These are phyloP conservation scores for Atta colombica DNA, from an alignment of 1,140 invertebrate species.

Conservation along the genomic window DNA sequence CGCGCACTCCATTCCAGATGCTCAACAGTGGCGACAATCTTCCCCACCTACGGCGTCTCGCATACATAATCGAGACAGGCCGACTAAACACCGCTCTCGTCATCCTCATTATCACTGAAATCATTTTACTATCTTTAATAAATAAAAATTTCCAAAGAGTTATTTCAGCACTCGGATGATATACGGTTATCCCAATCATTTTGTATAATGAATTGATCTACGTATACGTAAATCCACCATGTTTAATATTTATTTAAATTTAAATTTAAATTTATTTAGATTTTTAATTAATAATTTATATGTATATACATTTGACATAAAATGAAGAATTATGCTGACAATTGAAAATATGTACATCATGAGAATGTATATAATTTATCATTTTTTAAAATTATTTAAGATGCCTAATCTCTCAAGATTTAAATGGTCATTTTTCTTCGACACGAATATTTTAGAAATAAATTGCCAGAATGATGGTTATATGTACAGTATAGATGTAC, in stretches of 20 bases:
- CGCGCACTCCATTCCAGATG: slow-evolving; percentile 74
- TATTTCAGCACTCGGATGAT: neutral
- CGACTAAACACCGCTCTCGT: slow-evolving; percentile 50
- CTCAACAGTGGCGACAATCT: slow-evolving; percentile 75
- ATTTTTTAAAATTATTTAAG: neutral
- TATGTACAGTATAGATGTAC: neutral
- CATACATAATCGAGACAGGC: slow-evolving; percentile 70
- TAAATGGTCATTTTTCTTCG: neutral
- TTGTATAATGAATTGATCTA: slow-evolving; percentile 10
- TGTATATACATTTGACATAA: neutral
- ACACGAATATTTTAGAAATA: neutral
- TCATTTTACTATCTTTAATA: slow-evolving; percentile 53
- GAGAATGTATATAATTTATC: neutral
- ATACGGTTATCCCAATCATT: neutral
- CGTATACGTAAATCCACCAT: neutral
- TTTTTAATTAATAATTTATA: neutral
- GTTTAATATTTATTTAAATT: neutral
- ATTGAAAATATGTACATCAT: neutral
- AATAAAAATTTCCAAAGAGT: slow-evolving; percentile 5
- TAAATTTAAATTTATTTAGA: neutral
- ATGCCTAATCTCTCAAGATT: neutral
- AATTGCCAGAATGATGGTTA: neutral
- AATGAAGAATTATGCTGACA: neutral
- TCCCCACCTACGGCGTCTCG: slow-evolving; percentile 52
- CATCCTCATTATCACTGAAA: slow-evolving; percentile 16